These are phyloP conservation scores for Perca flavescens DNA, from an alignment of 2,113 vertebrate genomes.

Conservation along the genomic window DNA sequence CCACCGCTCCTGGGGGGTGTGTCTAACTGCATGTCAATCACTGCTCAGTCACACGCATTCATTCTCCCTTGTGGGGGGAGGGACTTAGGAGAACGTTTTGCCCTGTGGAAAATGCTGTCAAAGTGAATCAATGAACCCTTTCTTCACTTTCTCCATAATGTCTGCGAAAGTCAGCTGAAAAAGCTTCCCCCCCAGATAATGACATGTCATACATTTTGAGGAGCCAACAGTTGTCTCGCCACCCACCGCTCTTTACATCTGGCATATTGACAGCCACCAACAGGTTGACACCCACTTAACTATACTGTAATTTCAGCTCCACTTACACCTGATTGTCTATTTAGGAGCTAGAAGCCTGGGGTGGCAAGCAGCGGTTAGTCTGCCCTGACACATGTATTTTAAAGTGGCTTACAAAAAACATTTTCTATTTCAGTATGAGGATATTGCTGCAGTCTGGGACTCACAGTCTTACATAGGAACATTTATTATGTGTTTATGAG, in stretches of 20 bases:
- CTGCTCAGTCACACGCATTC: too few relatives aligned
- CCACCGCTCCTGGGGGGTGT: too few relatives aligned
- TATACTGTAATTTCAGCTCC: slow-evolving; percentile 22
- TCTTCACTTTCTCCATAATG: too few relatives aligned
- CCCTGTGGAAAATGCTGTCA: too few relatives aligned
- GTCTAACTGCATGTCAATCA: too few relatives aligned
- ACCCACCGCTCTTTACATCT: background rate
- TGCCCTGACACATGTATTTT: background rate
- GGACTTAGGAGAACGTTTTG: too few relatives aligned
- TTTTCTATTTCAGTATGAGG: background rate
- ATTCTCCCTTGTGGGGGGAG: too few relatives aligned
- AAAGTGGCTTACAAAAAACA: background rate
- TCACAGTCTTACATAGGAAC: background rate
- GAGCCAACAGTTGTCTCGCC: background rate
- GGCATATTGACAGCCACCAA: background rate
- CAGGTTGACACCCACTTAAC: background rate
- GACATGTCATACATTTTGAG: background rate
- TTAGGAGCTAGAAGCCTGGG: background rate
- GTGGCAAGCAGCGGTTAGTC: slow-evolving; percentile 29
- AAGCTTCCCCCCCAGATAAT: background rate
- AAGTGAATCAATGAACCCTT: too few relatives aligned
- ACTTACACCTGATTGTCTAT: slow-evolving; percentile 16
- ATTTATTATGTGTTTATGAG: slow-evolving; percentile 8
- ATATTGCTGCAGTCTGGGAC: background rate
- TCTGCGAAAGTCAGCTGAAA: too few relatives aligned